Evolutionary conservation across 2,797 vertebrate species (phyloP).

Genomic region (Vireo griseus): DNA sequence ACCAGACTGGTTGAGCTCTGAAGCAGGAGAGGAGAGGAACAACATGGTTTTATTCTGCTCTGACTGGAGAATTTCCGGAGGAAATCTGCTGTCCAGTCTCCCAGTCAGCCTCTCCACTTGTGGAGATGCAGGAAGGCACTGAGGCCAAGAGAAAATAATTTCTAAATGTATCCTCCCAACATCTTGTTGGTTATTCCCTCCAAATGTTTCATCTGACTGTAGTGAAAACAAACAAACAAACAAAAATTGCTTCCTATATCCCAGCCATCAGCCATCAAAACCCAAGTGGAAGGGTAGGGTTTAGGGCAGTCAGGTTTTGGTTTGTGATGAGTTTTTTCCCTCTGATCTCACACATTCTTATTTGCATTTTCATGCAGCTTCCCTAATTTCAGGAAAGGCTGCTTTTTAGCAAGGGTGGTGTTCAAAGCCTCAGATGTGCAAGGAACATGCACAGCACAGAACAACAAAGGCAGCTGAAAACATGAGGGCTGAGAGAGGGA

Average conservation of each 20-base stretch:
- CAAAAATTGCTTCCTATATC: slow-evolving; percentile 4
- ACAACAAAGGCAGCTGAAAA: slow-evolving; percentile 21
- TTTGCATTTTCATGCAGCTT: background rate
- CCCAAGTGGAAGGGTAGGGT: background rate
- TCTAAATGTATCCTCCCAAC: background rate
- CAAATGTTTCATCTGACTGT: background rate
- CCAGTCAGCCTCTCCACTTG: background rate
- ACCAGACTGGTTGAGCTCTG: background rate
- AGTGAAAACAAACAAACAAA: slow-evolving; percentile 44
- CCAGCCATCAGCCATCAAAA: background rate
- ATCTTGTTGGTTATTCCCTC: background rate
- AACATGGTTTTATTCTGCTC: background rate
- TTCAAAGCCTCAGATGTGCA: background rate
- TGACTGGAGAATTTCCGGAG: background rate
- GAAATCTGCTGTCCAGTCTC: background rate
- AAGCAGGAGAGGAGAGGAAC: background rate
- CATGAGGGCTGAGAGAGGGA: background rate
- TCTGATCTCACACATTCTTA: background rate
- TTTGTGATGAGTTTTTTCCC: background rate
- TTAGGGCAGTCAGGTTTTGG: background rate
- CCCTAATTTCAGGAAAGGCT: background rate
- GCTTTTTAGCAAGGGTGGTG: background rate
- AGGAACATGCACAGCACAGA: background rate
- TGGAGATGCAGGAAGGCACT: background rate
- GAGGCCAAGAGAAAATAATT: background rate